A percentile compares a stretch with the other conserved stretches of the same genome.
Conservation (phyloP, 2,888 invertebrate genomes). For the Folsomia manolachei region DNA sequence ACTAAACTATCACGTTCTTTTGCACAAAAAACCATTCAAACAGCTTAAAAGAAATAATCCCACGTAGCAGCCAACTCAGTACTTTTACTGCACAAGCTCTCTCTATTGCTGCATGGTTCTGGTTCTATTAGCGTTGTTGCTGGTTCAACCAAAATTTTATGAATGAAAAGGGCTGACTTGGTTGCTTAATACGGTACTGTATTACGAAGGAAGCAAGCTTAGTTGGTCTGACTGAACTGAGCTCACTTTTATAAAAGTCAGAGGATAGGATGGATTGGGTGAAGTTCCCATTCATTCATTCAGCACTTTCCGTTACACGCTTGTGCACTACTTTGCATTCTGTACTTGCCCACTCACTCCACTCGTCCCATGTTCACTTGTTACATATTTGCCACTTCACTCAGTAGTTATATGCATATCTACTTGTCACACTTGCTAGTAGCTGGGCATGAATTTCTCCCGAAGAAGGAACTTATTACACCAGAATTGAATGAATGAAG, state of each 20-base stretch:
- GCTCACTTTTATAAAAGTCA: background rate
- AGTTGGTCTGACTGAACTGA: background rate
- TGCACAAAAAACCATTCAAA: too few species aligned
- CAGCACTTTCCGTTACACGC: constrained; percentile 7
- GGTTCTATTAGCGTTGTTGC: background rate
- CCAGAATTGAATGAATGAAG: too few species aligned
- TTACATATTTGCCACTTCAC: constrained; percentile 1
- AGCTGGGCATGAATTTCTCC: too few species aligned
- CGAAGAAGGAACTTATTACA: too few species aligned
- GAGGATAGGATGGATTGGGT: background rate
- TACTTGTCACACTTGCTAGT: too few species aligned
- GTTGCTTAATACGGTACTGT: background rate
- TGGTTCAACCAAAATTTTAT: background rate
- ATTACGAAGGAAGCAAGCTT: too few species aligned
- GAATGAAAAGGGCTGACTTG: background rate
- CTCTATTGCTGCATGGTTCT: background rate
- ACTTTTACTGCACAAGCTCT: background rate
- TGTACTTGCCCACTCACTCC: too few species aligned
- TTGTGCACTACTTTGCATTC: constrained; percentile 4
- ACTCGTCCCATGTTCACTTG: background rate
- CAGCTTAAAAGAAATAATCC: too few species aligned
- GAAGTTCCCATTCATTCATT: constrained; percentile 8
- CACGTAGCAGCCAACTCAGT: too few species aligned
- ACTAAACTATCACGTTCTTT: too few species aligned
- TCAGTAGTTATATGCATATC: too few species aligned